phyloP scores from a whole-genome alignment of 2,797 vertebrate species.

The Poecilia gillii region DNA sequence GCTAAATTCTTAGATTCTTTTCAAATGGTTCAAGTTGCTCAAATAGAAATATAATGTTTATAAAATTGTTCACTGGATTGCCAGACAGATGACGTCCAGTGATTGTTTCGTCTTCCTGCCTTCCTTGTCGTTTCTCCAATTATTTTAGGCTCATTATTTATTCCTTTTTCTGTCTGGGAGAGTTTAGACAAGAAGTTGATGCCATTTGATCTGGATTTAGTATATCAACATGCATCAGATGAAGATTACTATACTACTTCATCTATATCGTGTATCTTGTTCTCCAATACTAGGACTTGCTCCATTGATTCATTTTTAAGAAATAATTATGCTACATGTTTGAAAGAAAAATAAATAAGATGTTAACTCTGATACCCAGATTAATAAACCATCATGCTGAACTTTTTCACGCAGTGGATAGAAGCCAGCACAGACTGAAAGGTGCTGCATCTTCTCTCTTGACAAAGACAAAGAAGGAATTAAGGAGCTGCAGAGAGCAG shows the following conservation, averaged over 20 bases:
- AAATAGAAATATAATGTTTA: neutral
- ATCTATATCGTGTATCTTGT: neutral
- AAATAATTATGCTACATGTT: neutral
- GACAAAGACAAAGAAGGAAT: constrained; percentile 54
- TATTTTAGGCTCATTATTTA: neutral
- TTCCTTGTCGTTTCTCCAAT: neutral
- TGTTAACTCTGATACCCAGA: neutral
- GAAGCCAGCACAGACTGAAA: constrained; percentile 17
- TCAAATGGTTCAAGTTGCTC: neutral
- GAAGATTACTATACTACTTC: neutral
- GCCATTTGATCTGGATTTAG: neutral
- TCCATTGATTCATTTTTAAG: neutral
- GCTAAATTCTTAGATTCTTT: neutral
- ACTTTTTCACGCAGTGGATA: neutral
- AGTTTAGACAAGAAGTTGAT: neutral
- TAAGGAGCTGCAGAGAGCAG: constrained; percentile 19
- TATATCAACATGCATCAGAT: neutral
- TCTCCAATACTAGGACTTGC: neutral
- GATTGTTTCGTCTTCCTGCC: neutral
- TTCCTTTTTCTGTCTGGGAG: neutral
- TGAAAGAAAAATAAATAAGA: neutral
- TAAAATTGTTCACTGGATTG: neutral
- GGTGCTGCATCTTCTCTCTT: constrained; percentile 20
- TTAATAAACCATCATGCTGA: neutral
- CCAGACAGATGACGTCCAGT: neutral